Base-by-base conservation (phyloP, 2,888 invertebrate genomes). In the Atrina japonica region DNA sequence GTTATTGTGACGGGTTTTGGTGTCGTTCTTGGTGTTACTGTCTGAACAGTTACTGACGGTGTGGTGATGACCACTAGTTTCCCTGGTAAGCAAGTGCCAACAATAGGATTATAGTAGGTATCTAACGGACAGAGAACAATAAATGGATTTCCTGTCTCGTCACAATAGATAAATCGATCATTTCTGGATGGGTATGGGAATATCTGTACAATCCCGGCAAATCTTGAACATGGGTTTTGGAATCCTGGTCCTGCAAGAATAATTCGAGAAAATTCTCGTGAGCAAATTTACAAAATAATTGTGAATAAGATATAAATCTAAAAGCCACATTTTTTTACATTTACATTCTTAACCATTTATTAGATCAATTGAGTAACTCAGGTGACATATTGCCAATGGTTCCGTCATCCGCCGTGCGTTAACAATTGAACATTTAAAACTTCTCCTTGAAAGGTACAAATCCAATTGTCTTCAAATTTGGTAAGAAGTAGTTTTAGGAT, bases 151-250 rank as follows among this genome's bases (percentile, higher is more conserved):
- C 78, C 77, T n/a, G 50, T 25, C 7, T 55, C 63, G 45, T 65
- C 71, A 56, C 81, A 81, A 59, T 59, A 75, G 18, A 81, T 53
- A 47, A 76, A 81, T 3, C 77, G 66, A 53, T 77, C 73, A 1
- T 59, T 56, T 18, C 64, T 52, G 2, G 43, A 21, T 14, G 73
- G 71, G 30, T 75, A 69, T 3, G 69, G 52, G 16, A 70, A 76
- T 11, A 60, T 64, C 55, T 70, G 69, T 3, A 41, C 50, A 21
- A 27, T 35, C 25, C 64, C 64, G 27, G 68, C 50, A 3, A 11
- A 30, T 9, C 43, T 25, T 2, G 45, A 23, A 21, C 77, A 77
- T 1, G 66, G 50, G 43, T 49, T 69, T 6, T 40, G 43, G 35
- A 71, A 40, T 11, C 43, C 58, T 29, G 64, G 21, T n/a, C 53